Evolutionary conservation across 2,113 vertebrate species (phyloP), one percentile per base, ranked within the genome.

Genomic region (Hystrix cristata): DNA sequence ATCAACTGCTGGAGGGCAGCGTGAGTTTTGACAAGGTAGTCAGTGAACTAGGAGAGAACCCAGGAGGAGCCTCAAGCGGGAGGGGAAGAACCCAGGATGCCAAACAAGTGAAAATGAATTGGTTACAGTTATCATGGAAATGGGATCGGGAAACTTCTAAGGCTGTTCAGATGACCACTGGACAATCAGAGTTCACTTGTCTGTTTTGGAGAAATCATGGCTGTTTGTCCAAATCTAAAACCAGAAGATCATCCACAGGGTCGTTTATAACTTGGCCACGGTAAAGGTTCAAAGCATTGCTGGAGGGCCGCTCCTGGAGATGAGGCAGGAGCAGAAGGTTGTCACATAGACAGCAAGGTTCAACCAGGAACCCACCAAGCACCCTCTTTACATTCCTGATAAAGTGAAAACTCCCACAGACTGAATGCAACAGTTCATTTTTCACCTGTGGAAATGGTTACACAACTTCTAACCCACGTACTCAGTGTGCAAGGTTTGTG

Each of bases 131-230:
- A 21, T 48, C 13, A 27, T 8, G 3, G 21, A 46, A 64, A 80
- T 15, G 76, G 3, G 27, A 51, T 46, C 5, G 34, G 31, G 12
- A 72, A 19, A 78, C 55, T 53, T 74, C 31, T 38, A 51, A 59
- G 48, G 31, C 15, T 62, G 13, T 53, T 87, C 64, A 11, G 29
- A 8, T 1, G 0, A 38, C 5, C 6, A 34, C 31, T 64, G 38
- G 27, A 55, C 9, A 21, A 34, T 59, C 13, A 86, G 15, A 60
- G 91, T 57, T 82, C 78, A 79, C 27, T 74, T 65, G 48, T 51
- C 78, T 85, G 43, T 38, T 94, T 82, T 48, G 67, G 83, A 94
- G 69, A 76, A 92, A 69, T 69, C 46, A 51, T 64, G 25, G 9
- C 16, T 57, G 9, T 81, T 85, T 53, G n/a, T 87, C 51, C 43